phyloP scores from a whole-genome alignment of 37 sponge, comb jelly and placozoan species.

The Cliona cf. orientalis region DNA sequence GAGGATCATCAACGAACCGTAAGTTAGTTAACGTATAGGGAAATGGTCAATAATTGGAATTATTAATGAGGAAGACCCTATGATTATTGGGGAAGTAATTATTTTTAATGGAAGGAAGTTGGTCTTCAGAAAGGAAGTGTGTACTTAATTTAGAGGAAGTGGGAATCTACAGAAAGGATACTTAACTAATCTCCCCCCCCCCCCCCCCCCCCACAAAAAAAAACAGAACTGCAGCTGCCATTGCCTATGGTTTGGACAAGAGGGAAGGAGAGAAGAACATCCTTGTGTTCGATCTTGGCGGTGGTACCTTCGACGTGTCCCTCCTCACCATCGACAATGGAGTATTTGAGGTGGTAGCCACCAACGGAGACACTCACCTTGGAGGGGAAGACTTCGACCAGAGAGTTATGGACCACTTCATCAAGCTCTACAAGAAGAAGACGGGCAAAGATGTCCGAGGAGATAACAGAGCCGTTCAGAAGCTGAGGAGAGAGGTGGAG shows the following conservation, averaged over 20 bases:
- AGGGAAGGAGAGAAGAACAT: conserved; percentile 98
- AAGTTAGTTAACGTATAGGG: conserved; percentile 30
- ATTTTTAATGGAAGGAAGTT: background rate
- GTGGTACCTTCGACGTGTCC: conserved; percentile 99
- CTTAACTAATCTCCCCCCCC: background rate
- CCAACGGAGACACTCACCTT: conserved; percentile 99
- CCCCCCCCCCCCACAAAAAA: too few relatives aligned
- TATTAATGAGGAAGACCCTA: background rate
- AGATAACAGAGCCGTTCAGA: conserved; percentile 98
- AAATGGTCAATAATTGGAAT: too few relatives aligned
- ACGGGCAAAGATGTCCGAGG: conserved; percentile 94
- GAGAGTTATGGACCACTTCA: conserved; percentile 98
- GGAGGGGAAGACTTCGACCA: conserved; percentile 99
- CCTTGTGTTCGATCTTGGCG: conserved; percentile 98
- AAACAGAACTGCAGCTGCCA: conserved; percentile 99
- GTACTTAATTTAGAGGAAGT: background rate
- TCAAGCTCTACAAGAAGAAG: conserved; percentile 99
- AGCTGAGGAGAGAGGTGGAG: conserved; percentile 98
- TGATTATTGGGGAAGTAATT: background rate
- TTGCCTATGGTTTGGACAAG: conserved; percentile 99
- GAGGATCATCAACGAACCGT: conserved; percentile 99
- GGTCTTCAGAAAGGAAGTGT: background rate
- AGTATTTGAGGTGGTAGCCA: conserved; percentile 98
- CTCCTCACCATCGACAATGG: conserved; percentile 98
- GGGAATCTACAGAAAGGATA: background rate